Conservation (phyloP, 2,797 vertebrate genomes). For the Adrianichthys oophorus region DNA sequence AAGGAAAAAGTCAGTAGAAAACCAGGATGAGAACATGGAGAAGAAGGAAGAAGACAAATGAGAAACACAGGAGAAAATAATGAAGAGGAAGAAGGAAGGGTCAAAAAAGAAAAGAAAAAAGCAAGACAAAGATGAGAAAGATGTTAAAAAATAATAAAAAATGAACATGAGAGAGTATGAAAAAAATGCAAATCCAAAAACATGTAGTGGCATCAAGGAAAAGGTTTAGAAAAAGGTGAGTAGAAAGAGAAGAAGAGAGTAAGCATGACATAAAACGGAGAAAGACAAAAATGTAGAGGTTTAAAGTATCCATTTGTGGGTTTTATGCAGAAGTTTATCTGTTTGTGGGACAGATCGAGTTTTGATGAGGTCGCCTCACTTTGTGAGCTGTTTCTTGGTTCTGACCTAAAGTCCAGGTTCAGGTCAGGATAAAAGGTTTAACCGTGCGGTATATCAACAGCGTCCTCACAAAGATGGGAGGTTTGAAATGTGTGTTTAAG, state of each 20-base stretch:
- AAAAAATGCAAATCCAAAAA: not conserved
- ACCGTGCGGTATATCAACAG: not conserved
- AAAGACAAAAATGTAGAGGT: not conserved
- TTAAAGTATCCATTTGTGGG: no score
- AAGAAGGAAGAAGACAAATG: no score
- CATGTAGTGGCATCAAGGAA: no score
- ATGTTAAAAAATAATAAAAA: not conserved
- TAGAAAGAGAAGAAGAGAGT: not conserved
- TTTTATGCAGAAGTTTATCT: no score
- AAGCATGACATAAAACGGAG: not conserved
- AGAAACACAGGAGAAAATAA: not conserved
- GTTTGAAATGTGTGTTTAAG: slow-evolving; percentile 10
- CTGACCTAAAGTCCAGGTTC: not conserved
- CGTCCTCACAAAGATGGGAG: slow-evolving; percentile 5
- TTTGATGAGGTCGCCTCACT: no score
- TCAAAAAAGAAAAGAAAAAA: not conserved
- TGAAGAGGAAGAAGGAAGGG: not conserved
- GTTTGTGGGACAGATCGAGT: no score
- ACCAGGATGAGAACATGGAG: no score
- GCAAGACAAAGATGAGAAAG: not conserved
- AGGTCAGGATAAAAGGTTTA: not conserved
- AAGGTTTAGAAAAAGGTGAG: no score
- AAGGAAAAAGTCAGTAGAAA: not conserved
- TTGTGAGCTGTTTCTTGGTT: slow-evolving; percentile 1
- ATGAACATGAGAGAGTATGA: not conserved